These are phyloP conservation scores for Coregonus clupeaformis DNA, from an alignment of 2,113 vertebrate genomes.

Conservation along the genomic window DNA sequence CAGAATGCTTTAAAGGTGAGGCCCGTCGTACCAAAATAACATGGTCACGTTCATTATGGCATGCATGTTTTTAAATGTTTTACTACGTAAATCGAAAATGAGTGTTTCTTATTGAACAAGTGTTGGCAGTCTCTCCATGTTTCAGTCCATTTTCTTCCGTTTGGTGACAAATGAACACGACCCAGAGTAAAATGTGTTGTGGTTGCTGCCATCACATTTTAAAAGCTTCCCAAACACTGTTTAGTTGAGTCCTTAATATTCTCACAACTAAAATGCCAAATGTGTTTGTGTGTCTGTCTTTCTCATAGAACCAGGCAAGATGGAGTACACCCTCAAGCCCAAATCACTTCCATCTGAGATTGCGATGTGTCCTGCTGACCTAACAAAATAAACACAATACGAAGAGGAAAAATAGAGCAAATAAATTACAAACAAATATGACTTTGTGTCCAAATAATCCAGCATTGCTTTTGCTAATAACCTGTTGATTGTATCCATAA, in stretches of 20 bases:
- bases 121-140: too few species aligned
- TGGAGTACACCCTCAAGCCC: conserved; percentile 40
- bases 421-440: background rate
- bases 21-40: too few species aligned
- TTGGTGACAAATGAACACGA: background rate
- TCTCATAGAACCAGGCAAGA: conserved; percentile 56
- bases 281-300: conserved; percentile 3
- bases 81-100: too few species aligned
- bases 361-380: conserved; percentile 38
- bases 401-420: background rate
- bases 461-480: background rate
- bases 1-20: conserved; percentile 83
- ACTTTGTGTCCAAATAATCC: background rate
- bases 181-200: background rate
- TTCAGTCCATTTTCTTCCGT: too few species aligned
- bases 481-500: too few species aligned
- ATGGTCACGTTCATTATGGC: background rate
- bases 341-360: conserved; percentile 72
- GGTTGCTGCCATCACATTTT: background rate
- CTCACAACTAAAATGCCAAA: background rate
- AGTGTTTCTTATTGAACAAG: too few species aligned
- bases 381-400: background rate
- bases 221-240: background rate
- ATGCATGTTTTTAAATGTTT: too few species aligned
- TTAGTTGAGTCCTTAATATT: too few species aligned